These are phyloP conservation scores for Lucinisca nassula DNA, from an alignment of 2,888 invertebrate genomes.

Conservation along the genomic window DNA sequence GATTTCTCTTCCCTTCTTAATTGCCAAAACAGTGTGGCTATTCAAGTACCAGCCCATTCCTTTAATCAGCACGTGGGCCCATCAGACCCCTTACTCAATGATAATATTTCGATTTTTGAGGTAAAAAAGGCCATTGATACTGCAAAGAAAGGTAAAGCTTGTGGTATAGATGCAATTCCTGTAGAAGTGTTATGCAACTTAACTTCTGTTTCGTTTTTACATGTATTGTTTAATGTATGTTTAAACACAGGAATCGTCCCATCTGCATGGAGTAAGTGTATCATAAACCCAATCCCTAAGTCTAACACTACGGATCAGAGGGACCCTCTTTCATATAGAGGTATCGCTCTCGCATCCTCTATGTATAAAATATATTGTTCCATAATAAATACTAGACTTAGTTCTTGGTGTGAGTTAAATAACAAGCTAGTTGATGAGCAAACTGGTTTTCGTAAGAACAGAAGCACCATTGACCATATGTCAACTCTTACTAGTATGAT, in stretches of 20 bases:
- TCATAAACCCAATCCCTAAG: constrained; percentile 47
- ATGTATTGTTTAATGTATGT: constrained; percentile 43
- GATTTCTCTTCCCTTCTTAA: constrained; percentile 3
- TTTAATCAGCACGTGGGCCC: not conserved
- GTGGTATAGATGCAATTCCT: constrained; percentile 35
- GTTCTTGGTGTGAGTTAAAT: constrained; percentile 16
- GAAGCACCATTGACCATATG: constrained; percentile 31
- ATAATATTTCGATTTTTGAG: not conserved
- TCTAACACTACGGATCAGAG: constrained; percentile 16
- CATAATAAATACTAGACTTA: constrained; percentile 26
- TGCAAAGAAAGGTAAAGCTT: constrained; percentile 38
- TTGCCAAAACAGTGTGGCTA: not conserved
- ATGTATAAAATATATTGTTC: constrained; percentile 43
- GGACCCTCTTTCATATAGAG: constrained; percentile 37
- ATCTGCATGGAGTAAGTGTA: constrained; percentile 29
- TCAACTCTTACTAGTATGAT: constrained; percentile 22
- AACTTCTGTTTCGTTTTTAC: constrained; percentile 21
- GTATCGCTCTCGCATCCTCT: constrained; percentile 29
- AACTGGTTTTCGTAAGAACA: constrained; percentile 16
- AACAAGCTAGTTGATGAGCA: constrained; percentile 42
- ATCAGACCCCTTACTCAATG: not conserved
- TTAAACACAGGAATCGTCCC: constrained; percentile 39
- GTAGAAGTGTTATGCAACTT: constrained; percentile 35
- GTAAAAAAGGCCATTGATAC: constrained; percentile 8
- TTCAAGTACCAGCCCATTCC: not conserved